Evolutionary conservation across 2,797 vertebrate species (phyloP).

Genomic region (Anisognathus igniventris): DNA sequence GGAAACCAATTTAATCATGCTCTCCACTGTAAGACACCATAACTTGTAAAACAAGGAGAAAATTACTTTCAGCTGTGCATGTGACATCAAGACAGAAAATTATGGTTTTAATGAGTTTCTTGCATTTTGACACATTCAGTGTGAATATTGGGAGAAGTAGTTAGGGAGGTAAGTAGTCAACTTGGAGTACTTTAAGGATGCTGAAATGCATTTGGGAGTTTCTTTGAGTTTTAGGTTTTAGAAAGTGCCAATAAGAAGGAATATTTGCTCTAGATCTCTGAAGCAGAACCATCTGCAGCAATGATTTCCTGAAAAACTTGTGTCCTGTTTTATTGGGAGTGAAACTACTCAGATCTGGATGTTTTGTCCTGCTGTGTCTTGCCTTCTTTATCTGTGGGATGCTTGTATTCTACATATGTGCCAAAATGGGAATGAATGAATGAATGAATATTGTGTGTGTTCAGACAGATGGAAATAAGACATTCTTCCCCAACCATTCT

Average conservation of each 20-base stretch:
- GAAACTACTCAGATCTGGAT: neutral
- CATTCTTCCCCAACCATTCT: neutral
- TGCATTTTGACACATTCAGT: neutral
- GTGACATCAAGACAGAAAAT: neutral
- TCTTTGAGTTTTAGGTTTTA: neutral
- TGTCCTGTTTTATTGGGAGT: neutral
- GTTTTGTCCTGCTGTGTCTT: neutral
- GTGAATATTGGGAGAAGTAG: neutral
- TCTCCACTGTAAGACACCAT: neutral
- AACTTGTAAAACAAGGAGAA: neutral
- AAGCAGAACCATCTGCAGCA: neutral
- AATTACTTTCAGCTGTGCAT: neutral
- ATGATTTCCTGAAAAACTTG: neutral
- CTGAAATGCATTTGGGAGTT: neutral
- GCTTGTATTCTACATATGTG: neutral
- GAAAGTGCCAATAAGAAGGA: neutral
- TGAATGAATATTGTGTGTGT: neutral
- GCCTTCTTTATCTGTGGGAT: neutral
- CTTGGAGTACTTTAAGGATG: neutral
- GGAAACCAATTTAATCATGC: neutral
- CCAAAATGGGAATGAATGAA: neutral
- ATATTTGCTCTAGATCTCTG: neutral
- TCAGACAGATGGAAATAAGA: neutral
- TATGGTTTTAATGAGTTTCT: neutral
- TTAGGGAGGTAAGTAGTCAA: neutral